Evolutionary conservation across 1,140 invertebrate species (phyloP), one percentile per base, ranked within the genome.

Genomic region (Glomeris maerens): DNA sequence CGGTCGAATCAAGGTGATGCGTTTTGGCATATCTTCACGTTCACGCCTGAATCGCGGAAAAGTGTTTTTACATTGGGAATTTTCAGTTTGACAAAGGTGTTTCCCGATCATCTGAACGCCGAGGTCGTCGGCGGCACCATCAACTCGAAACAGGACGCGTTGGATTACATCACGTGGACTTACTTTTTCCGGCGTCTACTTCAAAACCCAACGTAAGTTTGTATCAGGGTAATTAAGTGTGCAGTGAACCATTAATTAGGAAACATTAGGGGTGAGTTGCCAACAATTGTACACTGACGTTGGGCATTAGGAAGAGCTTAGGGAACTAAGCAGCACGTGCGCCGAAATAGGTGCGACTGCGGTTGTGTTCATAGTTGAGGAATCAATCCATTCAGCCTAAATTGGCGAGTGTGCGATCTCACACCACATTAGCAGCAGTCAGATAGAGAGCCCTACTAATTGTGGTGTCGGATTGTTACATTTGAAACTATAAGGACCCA

Each of bases 81-180:
- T 3, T 50, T 3, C 49, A 53, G 48, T 29, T 38, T 55, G 14
- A 14, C 41, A 29, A 14, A 79, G 48, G 93, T 96, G 0, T 65
- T 98, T 13, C 78, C 93, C 0, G 95, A 99, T 68, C 96, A 99
- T 68, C 74, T 98, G 41, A 98, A 98, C 70, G 96, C 96, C 1
- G 96, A 99, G 74, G 85, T 98, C 41, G 77, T 78, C 13, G 83
- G 90, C n/a, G 90, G 87, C 54, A 97, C 92, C 0, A 86, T 99
- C 26, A 76, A 78, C 55, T 83, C 78, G 0, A 94, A 92, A 67
- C 88, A 96, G 66, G 87, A 95, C 53, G 83, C 93, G 17, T 71
- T 98, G 41, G 92, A 98, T 65, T 99, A 98, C 69, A 72, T 99
- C 26, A 95, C 94, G 0, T 98, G 91, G 86, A 99, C 96, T 0